phyloP scores from a whole-genome alignment of 2,797 vertebrate species.

The Pangasius djambal region DNA sequence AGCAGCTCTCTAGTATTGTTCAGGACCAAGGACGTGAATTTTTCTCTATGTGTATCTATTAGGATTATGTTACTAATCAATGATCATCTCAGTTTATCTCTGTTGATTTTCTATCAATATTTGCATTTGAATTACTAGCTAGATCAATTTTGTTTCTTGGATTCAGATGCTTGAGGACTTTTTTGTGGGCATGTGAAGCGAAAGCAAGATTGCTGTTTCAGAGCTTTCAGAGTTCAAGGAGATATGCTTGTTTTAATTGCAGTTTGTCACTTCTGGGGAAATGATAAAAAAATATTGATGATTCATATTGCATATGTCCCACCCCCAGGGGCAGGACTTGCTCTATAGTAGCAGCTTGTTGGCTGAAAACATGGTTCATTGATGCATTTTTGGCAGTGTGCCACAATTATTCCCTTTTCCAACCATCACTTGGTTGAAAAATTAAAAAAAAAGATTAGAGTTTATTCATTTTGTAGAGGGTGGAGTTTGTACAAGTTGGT shows the following conservation, averaged over 20 bases:
- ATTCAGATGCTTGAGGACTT: not conserved
- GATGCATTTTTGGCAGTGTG: not conserved
- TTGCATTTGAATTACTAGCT: not conserved
- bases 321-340: too few species aligned
- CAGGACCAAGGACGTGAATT: not conserved
- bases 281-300: not conserved
- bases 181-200: not conserved
- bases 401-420: not conserved
- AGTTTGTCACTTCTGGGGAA: not conserved
- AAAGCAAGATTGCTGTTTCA: not conserved
- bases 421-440: not conserved
- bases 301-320: not conserved
- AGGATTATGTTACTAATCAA: not conserved
- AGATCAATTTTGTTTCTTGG: not conserved
- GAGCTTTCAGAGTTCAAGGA: not conserved
- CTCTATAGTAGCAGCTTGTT: not conserved
- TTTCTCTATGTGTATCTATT: not conserved
- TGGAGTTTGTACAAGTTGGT: not conserved
- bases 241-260: not conserved
- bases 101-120: not conserved
- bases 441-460: not conserved
- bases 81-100: not conserved
- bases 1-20: not conserved
- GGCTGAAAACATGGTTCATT: not conserved
- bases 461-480: not conserved